Evolutionary conservation across 2,888 invertebrate species (phyloP).

Genomic region (Netelia virgata): DNA sequence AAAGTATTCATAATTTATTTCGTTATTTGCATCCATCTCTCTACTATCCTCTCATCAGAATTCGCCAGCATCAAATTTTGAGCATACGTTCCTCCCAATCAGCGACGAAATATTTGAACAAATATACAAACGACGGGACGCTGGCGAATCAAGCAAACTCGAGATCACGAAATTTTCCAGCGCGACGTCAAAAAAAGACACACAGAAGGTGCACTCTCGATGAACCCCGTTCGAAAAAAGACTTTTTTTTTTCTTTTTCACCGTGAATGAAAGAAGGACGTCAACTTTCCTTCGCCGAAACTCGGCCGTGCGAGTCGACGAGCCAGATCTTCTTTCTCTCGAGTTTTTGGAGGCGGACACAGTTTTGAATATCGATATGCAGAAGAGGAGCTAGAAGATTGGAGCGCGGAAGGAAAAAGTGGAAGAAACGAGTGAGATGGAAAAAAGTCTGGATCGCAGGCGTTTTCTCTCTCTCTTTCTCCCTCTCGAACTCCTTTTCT

Average conservation of each 20-base stretch:
- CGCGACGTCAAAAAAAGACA: too few relatives aligned
- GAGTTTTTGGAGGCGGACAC: constrained; percentile 49
- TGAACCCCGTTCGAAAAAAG: background rate
- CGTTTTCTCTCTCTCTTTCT: background rate
- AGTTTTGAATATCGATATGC: constrained; percentile 67
- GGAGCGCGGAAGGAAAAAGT: background rate
- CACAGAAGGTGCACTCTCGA: too few relatives aligned
- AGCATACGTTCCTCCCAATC: too few relatives aligned
- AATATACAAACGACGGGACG: too few relatives aligned
- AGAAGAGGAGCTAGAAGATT: constrained; percentile 35
- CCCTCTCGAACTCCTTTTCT: constrained; percentile 45
- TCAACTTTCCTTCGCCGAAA: constrained; percentile 47
- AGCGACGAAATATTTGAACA: too few relatives aligned
- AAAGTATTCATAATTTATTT: too few relatives aligned
- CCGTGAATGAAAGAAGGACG: background rate
- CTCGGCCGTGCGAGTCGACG: constrained; percentile 63
- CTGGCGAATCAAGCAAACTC: too few relatives aligned
- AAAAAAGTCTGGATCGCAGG: constrained; percentile 13
- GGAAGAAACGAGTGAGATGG: constrained; percentile 11
- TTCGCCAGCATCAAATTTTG: too few relatives aligned
- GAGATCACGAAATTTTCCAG: too few relatives aligned
- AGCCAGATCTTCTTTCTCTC: constrained; percentile 56
- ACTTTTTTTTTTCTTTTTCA: background rate
- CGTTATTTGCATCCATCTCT: too few relatives aligned
- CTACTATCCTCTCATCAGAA: too few relatives aligned